A percentile compares a stretch with the other conserved stretches of the same genome.
Conservation (phyloP, 2,113 vertebrate species). For the Sarotherodon lohbergeri region DNA sequence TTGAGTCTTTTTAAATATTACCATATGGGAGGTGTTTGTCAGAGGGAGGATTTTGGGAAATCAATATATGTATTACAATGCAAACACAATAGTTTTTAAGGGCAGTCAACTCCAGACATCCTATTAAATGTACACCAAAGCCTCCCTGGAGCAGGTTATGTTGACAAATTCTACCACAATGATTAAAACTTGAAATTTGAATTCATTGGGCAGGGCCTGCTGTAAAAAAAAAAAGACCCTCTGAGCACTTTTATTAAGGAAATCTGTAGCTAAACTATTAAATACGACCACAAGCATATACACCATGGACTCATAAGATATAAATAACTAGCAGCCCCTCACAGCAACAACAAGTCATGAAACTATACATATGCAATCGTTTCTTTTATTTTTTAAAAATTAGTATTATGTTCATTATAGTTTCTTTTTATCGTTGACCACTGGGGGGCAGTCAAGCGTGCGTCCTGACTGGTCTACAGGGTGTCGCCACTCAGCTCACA, state of each 20-base stretch:
- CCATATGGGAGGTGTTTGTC: fast-evolving
- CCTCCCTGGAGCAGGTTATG: not conserved
- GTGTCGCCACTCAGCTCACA: not conserved
- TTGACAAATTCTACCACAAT: not conserved
- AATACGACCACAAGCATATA: not conserved
- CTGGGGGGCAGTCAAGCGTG: constrained; percentile 34
- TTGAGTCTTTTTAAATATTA: not conserved
- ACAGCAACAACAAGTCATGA: not conserved
- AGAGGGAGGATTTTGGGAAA: not conserved
- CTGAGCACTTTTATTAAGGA: not conserved
- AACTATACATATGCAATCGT: not conserved
- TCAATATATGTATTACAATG: not conserved
- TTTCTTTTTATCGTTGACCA: constrained; percentile 10
- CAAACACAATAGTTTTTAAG: not conserved
- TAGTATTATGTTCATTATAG: not conserved
- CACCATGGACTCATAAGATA: not conserved
- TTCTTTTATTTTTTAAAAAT: not conserved
- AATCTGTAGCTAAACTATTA: not conserved
- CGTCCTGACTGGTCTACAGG: not conserved
- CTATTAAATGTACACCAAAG: not conserved
- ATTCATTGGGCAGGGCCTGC: not conserved
- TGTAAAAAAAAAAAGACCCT: not conserved
- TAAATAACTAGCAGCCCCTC: not conserved
- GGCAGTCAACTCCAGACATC: not conserved
- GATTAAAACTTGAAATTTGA: not conserved